Conservation (phyloP, 2,888 invertebrate species). For the Carpatolechia fugitivella region DNA sequence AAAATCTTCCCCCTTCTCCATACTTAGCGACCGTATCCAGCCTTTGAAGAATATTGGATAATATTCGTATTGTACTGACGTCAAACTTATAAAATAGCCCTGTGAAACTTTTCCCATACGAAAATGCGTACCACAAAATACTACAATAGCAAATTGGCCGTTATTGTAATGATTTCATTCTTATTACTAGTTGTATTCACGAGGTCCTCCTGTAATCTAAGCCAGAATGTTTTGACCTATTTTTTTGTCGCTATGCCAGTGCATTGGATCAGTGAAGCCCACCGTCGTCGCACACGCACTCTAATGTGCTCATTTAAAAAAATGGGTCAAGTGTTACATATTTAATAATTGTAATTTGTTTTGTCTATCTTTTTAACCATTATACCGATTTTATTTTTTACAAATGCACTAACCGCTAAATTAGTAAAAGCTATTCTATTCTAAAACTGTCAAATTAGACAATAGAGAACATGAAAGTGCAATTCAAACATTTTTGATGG, state of each 20-base stretch:
- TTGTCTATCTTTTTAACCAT: too few species aligned
- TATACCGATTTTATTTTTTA: not conserved
- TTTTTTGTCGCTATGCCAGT: slow-evolving; percentile 7
- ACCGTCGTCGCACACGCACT: not conserved
- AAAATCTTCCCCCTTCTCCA: too few species aligned
- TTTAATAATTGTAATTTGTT: not conserved
- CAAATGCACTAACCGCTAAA: too few species aligned
- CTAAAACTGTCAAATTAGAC: too few species aligned
- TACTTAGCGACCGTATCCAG: too few species aligned
- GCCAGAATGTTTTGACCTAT: slow-evolving; percentile 18
- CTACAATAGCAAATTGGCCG: not conserved
- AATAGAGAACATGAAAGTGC: too few species aligned
- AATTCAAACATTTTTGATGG: too few species aligned
- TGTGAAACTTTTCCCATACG: not conserved
- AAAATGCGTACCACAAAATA: not conserved
- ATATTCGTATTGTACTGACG: too few species aligned
- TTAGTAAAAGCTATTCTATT: too few species aligned
- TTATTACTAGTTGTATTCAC: slow-evolving; percentile 10
- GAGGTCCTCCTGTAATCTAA: slow-evolving; percentile 8
- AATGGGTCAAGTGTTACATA: not conserved
- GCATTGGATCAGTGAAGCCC: slow-evolving; percentile 12
- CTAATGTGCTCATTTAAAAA: not conserved
- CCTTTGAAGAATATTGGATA: too few species aligned
- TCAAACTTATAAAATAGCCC: too few species aligned
- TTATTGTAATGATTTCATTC: not conserved